These are phyloP conservation scores for Oscarella lobularis DNA, from an alignment of 37 sponge, comb jelly and placozoan species.

Conservation along the genomic window DNA sequence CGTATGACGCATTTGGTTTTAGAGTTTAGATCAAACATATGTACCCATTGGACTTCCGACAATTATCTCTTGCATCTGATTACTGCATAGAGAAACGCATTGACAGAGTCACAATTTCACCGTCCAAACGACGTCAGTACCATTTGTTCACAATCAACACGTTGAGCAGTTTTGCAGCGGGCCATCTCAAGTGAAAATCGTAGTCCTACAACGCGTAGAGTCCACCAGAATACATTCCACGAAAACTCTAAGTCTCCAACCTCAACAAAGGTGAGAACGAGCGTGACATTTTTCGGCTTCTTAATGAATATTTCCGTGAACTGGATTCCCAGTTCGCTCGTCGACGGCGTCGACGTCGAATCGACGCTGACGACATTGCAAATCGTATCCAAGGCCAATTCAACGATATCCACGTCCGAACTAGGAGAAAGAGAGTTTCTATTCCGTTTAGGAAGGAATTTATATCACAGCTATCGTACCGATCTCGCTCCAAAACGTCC, in stretches of 20 bases:
- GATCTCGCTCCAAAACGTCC: constrained; percentile 29
- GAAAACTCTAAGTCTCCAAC: too few relatives aligned
- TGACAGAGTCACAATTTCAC: constrained; percentile 11
- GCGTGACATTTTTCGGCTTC: constrained; percentile 35
- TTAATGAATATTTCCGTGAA: constrained; percentile 51
- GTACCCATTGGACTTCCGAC: constrained; percentile 67
- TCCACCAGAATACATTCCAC: too few relatives aligned
- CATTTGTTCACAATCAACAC: constrained; percentile 29
- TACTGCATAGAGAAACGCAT: not conserved
- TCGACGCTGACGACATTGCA: constrained; percentile 40
- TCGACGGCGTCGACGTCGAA: not conserved
- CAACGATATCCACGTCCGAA: constrained; percentile 41
- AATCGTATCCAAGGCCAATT: constrained; percentile 69
- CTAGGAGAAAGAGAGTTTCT: not conserved
- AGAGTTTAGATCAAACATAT: not conserved
- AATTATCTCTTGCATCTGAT: constrained; percentile 42
- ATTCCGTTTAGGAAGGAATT: too few relatives aligned
- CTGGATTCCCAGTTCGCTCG: constrained; percentile 32
- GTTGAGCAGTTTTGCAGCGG: constrained; percentile 45
- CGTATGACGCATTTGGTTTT: not conserved
- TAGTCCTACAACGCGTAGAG: constrained; percentile 62
- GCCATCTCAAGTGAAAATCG: constrained; percentile 74
- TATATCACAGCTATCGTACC: constrained; percentile 3
- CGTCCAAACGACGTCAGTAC: constrained; percentile 1
- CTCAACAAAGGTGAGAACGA: constrained; percentile 43